Percentiles rank a stretch among this genome's conserved stretches.
Conservation (phyloP, 2,888 invertebrate species). For the Macrosoma leucophasiata region DNA sequence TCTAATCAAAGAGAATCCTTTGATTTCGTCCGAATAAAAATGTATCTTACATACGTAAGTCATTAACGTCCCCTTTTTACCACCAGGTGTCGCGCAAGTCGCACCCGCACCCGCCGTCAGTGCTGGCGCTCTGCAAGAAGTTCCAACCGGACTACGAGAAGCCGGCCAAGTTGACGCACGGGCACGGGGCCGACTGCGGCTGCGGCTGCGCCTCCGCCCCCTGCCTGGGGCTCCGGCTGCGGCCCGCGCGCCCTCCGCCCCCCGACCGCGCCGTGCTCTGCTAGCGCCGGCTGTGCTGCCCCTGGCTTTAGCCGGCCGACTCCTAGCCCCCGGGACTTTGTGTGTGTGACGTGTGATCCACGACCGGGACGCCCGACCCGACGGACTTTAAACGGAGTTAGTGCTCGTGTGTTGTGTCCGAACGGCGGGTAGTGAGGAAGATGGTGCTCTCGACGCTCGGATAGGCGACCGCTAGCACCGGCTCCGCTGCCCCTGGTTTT, state of each 20-base stretch:
- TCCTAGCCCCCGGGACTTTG: slow-evolving; percentile 15
- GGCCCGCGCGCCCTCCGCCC: slow-evolving; percentile 29
- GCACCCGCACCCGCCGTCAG: slow-evolving; percentile 71
- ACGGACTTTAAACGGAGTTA: no score
- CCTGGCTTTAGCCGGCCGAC: slow-evolving; percentile 15
- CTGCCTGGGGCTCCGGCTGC: slow-evolving; percentile 29
- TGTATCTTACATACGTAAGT: no score
- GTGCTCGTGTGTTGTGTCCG: no score
- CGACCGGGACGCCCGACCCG: slow-evolving; percentile 5
- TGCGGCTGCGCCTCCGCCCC: slow-evolving; percentile 31
- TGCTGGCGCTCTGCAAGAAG: slow-evolving; percentile 71
- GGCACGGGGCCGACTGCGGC: slow-evolving; percentile 27
- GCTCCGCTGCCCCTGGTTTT: slow-evolving; percentile 4
- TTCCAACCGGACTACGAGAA: slow-evolving; percentile 72
- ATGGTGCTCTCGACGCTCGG: slow-evolving; percentile 17
- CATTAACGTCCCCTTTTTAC: no score
- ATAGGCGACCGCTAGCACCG: slow-evolving; percentile 8
- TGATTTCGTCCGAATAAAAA: no score
- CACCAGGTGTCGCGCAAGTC: slow-evolving; percentile 77
- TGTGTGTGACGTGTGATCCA: slow-evolving; percentile 10
- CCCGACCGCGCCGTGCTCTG: slow-evolving; percentile 45
- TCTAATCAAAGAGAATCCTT: no score
- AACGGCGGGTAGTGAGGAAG: no score
- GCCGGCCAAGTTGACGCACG: slow-evolving; percentile 52
- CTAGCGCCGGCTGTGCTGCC: slow-evolving; percentile 39